Conservation (phyloP, 2,797 vertebrate genomes). For the Urosaurus nigricauda region DNA sequence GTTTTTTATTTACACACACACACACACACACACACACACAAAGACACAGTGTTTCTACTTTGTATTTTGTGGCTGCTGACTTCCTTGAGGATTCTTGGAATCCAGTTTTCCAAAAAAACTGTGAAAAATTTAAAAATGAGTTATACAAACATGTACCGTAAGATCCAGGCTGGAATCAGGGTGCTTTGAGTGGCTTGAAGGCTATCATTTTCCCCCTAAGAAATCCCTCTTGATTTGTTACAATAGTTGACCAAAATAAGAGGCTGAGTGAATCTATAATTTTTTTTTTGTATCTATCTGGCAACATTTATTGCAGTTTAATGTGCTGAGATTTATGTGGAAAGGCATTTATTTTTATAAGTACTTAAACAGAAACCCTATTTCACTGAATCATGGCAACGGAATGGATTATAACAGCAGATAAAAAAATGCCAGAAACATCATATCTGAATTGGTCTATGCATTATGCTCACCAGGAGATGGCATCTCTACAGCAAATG, state of each 20-base stretch:
- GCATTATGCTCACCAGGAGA: background rate
- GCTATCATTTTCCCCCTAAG: background rate
- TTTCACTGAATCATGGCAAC: conserved; percentile 40
- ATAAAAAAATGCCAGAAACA: background rate
- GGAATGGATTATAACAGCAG: conserved; percentile 40
- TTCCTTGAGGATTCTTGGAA: background rate
- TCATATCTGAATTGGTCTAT: background rate
- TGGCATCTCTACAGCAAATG: background rate
- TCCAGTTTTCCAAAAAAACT: background rate
- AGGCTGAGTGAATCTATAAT: conserved; percentile 5
- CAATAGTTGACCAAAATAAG: conserved; percentile 34
- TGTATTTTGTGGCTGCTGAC: background rate
- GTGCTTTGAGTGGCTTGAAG: background rate
- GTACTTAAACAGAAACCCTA: conserved; percentile 31
- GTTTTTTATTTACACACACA: too few relatives aligned
- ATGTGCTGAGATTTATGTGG: conserved; percentile 38
- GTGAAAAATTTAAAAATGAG: background rate
- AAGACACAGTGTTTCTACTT: background rate
- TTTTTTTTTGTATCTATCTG: conserved; percentile 44
- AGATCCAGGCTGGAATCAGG: background rate
- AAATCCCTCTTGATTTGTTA: conserved; percentile 45
- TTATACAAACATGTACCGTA: background rate
- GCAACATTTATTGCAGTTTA: conserved; percentile 38
- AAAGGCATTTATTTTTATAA: conserved; percentile 51
- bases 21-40: too few relatives aligned